Conservation (phyloP, 2,888 invertebrate species). For the Acrocyrtus sp. region DNA sequence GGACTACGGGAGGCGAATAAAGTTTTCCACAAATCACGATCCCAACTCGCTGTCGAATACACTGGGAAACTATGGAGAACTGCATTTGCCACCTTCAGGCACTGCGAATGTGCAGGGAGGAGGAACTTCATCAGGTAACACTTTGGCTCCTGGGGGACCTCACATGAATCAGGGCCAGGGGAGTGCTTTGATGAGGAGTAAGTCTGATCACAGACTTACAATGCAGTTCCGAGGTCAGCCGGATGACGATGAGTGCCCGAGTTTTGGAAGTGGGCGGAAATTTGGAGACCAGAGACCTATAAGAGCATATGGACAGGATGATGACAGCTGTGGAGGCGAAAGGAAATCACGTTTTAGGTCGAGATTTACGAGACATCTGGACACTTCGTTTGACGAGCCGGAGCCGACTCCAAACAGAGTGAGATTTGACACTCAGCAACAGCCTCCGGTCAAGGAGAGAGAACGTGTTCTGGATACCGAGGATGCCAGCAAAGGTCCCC, state of each 20-base stretch:
- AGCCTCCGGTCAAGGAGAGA: slow-evolving; percentile 67
- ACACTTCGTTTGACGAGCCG: slow-evolving; percentile 71
- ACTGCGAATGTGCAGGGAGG: slow-evolving; percentile 66
- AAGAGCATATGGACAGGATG: slow-evolving; percentile 63
- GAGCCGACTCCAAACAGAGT: slow-evolving; percentile 64
- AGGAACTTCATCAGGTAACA: slow-evolving; percentile 64
- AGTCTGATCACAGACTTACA: slow-evolving; percentile 91
- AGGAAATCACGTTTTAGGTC: slow-evolving; percentile 76
- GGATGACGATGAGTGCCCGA: slow-evolving; percentile 69
- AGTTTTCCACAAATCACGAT: slow-evolving; percentile 90
- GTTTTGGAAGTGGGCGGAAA: slow-evolving; percentile 73
- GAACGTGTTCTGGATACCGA: slow-evolving; percentile 86
- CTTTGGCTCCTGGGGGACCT: slow-evolving; percentile 37
- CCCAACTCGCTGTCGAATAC: slow-evolving; percentile 90
- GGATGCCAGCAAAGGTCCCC: slow-evolving; percentile 81
- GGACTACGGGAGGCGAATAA: slow-evolving; percentile 85
- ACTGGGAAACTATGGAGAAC: slow-evolving; percentile 88
- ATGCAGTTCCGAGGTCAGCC: slow-evolving; percentile 89
- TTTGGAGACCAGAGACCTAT: slow-evolving; percentile 74
- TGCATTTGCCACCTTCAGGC: slow-evolving; percentile 69
- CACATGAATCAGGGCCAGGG: slow-evolving; percentile 55
- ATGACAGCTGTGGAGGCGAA: slow-evolving; percentile 57
- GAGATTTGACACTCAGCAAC: slow-evolving; percentile 41
- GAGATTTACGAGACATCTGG: slow-evolving; percentile 75
- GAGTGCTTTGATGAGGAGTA: slow-evolving; percentile 88